Evolutionary conservation across 1,140 invertebrate genomes (phyloP).

Genomic region (Pentalonia nigronervosa): DNA sequence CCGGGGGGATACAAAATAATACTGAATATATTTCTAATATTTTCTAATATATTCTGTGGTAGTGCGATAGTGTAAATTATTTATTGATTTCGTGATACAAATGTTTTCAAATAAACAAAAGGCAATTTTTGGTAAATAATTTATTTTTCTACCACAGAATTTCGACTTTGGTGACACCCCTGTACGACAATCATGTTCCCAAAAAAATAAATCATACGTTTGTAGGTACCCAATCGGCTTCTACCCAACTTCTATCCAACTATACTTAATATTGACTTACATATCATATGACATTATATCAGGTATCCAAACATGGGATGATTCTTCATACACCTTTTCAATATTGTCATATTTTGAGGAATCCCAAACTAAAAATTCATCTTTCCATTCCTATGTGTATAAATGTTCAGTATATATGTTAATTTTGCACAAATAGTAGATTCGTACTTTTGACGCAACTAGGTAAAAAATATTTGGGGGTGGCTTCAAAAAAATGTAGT

Average conservation of each 20-base stretch:
- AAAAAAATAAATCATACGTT: too few relatives aligned
- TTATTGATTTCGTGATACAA: too few relatives aligned
- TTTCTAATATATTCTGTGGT: too few relatives aligned
- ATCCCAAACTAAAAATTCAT: conserved; percentile 52
- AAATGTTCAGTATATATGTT: not conserved
- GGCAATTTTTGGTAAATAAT: too few relatives aligned
- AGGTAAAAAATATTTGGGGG: not conserved
- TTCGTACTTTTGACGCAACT: not conserved
- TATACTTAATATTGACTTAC: not conserved
- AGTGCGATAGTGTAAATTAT: too few relatives aligned
- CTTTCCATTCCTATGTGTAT: conserved; percentile 28
- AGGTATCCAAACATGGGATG: conserved; percentile 7
- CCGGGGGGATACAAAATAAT: too few relatives aligned
- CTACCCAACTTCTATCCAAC: not conserved
- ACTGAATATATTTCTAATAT: too few relatives aligned
- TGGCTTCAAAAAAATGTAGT: too few relatives aligned
- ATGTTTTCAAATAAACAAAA: too few relatives aligned
- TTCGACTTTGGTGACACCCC: too few relatives aligned
- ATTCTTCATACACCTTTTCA: not conserved
- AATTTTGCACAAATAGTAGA: not conserved
- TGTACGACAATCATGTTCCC: too few relatives aligned
- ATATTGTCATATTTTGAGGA: conserved; percentile 38
- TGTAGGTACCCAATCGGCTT: not conserved
- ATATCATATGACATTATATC: conserved; percentile 29
- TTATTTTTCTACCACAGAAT: too few relatives aligned